These are phyloP conservation scores for Hephaestus fuliginosus DNA, from an alignment of 2,797 vertebrate species.

Conservation along the genomic window DNA sequence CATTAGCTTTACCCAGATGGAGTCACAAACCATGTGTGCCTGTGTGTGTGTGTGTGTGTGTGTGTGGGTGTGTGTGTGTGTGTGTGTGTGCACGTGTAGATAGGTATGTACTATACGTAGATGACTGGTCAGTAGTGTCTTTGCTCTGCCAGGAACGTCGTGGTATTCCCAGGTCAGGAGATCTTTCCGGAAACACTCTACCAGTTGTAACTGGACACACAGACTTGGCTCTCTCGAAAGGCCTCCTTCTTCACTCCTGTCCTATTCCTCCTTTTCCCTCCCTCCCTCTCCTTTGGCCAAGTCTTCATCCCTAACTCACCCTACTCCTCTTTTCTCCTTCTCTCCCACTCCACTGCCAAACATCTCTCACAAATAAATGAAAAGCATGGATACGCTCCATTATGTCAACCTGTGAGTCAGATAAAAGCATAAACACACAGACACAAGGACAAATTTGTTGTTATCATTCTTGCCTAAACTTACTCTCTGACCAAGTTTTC, in stretches of 20 bases:
- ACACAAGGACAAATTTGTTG: constrained; percentile 26
- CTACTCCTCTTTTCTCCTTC: not conserved
- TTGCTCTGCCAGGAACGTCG: constrained; percentile 59
- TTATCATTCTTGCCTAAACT: constrained; percentile 5
- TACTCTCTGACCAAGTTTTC: not conserved
- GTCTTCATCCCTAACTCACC: constrained; percentile 12
- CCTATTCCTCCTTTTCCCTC: constrained; percentile 9
- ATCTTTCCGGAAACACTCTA: constrained; percentile 79
- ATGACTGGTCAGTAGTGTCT: constrained; percentile 23
- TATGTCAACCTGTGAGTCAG: constrained; percentile 19
- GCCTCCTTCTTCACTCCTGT: constrained; percentile 43
- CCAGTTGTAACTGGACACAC: constrained; percentile 77
- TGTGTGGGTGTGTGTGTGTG: not conserved
- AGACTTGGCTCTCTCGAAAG: constrained; percentile 57
- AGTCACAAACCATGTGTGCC: not conserved
- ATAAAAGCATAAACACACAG: constrained; percentile 20
- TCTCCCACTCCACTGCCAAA: constrained; percentile 19
- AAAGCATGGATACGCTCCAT: not conserved
- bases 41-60: constrained; percentile 1
- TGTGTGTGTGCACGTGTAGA: not conserved
- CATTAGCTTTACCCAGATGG: constrained; percentile 1
- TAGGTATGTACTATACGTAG: constrained; percentile 27
- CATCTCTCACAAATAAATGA: not conserved
- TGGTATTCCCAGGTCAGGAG: constrained; percentile 73
- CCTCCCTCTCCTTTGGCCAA: not conserved